Base-by-base conservation (phyloP, 64 coral and sea anemone genomes). In the Orbicella faveolata region DNA sequence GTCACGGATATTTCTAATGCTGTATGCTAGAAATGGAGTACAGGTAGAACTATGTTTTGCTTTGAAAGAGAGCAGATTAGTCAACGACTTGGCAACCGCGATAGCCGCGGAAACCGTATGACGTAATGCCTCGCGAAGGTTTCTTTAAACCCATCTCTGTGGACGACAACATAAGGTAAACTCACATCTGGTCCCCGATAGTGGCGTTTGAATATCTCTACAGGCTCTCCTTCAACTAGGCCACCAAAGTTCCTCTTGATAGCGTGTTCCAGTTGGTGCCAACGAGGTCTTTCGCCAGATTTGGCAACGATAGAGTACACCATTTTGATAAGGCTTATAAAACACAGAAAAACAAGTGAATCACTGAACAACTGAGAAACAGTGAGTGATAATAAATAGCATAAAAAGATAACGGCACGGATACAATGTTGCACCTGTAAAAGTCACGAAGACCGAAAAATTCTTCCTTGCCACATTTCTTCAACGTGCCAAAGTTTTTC, bases 371-470 rank as follows among this genome's bases (percentile, higher is more conserved):
- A 20, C 48, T 51, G 34, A 63, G 2, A 36, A 13, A 48, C 44
- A 48, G 6, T 76, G 21, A 70, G 21, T 3, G 9, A 26, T 25
- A 70, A 0, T 10, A 5, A 70, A 70, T 6, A 70, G 25, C 0
- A 33, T n/a, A 26, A n/a, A 70, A 26, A 7, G 25, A 70, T 2
- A 33, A 10, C 1, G 25, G 8, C 23, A 68, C 17, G 7, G 18
- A 21, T 68, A 70, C 67, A n/a, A 84, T 64, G 41, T 72, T 23
- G 41, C 17, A 97, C 96, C 96, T 98, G 74, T 98, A 98, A 90
- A 94, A 98, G 89, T 98, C 96, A 69, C 96, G 92, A 9, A 98
- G 86, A 36, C 96, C 96, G 89, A 98, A 98, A 67, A 98, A 98
- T 34, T 98, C 92, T 35, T 94, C 92, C 87, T 93, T 94, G 21